These are phyloP conservation scores for Aphrophora alni DNA, from an alignment of 2,888 invertebrate genomes.

Conservation along the genomic window DNA sequence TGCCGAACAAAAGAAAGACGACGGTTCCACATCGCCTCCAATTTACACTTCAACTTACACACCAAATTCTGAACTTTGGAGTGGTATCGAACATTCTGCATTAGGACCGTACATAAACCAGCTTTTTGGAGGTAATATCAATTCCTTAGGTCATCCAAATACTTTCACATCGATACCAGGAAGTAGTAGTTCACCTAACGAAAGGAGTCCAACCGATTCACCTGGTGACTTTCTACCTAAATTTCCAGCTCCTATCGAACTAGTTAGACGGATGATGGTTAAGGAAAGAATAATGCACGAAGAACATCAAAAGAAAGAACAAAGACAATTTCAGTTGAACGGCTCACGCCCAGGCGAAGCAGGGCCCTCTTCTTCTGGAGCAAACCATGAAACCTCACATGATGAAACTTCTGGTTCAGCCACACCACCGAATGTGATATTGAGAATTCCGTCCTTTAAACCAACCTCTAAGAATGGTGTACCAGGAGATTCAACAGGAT, in stretches of 20 bases:
- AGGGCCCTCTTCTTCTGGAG: constrained; percentile 53
- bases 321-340: constrained; percentile 43
- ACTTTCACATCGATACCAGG: constrained; percentile 62
- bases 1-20: constrained; percentile 44
- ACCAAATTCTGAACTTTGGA: constrained; percentile 48
- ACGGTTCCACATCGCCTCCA: constrained; percentile 41
- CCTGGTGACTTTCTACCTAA: constrained; percentile 54
- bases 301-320: constrained; percentile 51
- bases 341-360: constrained; percentile 52
- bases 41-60: constrained; percentile 40
- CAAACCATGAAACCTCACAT: constrained; percentile 16
- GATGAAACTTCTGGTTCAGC: constrained; percentile 47
- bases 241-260: constrained; percentile 57
- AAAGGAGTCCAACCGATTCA: constrained; percentile 49
- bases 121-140: constrained; percentile 51
- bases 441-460: constrained; percentile 93
- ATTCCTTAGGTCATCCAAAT: constrained; percentile 29
- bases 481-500: constrained; percentile 53
- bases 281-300: constrained; percentile 61
- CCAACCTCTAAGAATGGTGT: constrained; percentile 58
- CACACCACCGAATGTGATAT: constrained; percentile 69
- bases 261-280: constrained; percentile 63
- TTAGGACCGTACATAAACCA: constrained; percentile 58
- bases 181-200: constrained; percentile 52
- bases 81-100: constrained; percentile 59